Percentiles rank a stretch among this genome's conserved stretches.
Conservation (phyloP, 2,888 invertebrate genomes). For the Phyllotreta striolata region DNA sequence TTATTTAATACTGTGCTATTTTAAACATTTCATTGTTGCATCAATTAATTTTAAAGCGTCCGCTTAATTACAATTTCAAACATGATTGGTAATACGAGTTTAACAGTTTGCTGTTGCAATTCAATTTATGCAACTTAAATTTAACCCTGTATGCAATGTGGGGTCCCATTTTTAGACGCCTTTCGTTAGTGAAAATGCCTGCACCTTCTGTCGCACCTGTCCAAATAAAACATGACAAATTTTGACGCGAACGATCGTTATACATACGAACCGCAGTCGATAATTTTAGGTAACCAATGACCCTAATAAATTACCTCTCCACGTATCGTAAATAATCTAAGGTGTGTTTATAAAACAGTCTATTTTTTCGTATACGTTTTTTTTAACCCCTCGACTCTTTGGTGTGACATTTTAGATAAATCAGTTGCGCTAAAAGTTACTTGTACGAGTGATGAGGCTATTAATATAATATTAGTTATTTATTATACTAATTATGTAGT, state of each 20-base stretch:
- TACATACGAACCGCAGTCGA: conserved; percentile 5
- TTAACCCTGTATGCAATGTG: too few relatives aligned
- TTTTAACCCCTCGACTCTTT: conserved; percentile 10
- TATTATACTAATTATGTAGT: too few relatives aligned
- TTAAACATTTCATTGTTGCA: too few relatives aligned
- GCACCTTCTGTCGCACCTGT: conserved; percentile 19
- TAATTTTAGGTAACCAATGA: conserved; percentile 19
- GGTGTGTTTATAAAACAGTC: conserved; percentile 12
- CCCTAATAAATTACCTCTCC: conserved; percentile 23
- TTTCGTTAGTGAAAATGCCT: neutral
- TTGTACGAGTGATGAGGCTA: too few relatives aligned
- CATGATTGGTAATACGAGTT: too few relatives aligned
- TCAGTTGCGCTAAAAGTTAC: too few relatives aligned
- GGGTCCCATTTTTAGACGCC: neutral
- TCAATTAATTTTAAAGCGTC: too few relatives aligned
- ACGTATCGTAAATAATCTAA: conserved; percentile 13
- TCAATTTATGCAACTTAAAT: too few relatives aligned
- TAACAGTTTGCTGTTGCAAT: too few relatives aligned
- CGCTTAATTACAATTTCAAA: too few relatives aligned
- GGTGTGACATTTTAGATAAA: neutral
- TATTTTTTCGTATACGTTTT: conserved; percentile 6
- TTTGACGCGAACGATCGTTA: conserved; percentile 19
- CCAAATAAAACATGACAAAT: conserved; percentile 26
- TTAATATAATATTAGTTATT: too few relatives aligned
- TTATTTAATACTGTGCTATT: conserved; percentile 33